Conservation (phyloP, 2,797 vertebrate species). For the Poeciliopsis paucimaculata region DNA sequence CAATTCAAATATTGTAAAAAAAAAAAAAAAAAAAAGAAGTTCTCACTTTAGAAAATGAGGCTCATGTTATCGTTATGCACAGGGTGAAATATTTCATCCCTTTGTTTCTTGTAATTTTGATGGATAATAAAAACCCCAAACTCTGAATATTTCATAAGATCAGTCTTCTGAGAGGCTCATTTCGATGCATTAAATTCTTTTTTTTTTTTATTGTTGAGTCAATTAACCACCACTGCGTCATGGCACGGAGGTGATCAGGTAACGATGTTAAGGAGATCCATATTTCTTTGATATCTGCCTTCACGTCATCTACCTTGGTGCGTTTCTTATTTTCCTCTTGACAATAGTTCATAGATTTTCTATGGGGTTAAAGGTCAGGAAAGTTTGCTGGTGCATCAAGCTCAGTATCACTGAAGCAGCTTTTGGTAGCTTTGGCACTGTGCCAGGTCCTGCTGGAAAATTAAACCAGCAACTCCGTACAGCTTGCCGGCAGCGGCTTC, state of each 20-base stretch:
- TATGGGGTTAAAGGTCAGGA: not conserved
- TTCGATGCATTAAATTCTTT: not conserved
- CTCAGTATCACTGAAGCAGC: not conserved
- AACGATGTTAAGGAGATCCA: not conserved
- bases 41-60: not conserved
- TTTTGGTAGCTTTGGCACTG: not conserved
- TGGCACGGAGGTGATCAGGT: not conserved
- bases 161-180: not conserved
- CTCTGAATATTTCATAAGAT: not conserved
- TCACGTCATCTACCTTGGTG: not conserved
- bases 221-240: not conserved
- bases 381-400: not conserved
- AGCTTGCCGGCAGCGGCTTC: not conserved
- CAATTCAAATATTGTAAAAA: not conserved
- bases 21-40: not conserved
- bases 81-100: not conserved
- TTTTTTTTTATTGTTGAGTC: not conserved
- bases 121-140: not conserved
- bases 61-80: not conserved
- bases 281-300: not conserved
- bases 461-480: not conserved
- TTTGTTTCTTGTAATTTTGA: not conserved
- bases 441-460: not conserved
- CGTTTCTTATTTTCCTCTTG: not conserved
- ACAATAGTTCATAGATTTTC: not conserved